Conservation (phyloP, 2,113 vertebrate genomes). For the Sminthopsis crassicaudata region DNA sequence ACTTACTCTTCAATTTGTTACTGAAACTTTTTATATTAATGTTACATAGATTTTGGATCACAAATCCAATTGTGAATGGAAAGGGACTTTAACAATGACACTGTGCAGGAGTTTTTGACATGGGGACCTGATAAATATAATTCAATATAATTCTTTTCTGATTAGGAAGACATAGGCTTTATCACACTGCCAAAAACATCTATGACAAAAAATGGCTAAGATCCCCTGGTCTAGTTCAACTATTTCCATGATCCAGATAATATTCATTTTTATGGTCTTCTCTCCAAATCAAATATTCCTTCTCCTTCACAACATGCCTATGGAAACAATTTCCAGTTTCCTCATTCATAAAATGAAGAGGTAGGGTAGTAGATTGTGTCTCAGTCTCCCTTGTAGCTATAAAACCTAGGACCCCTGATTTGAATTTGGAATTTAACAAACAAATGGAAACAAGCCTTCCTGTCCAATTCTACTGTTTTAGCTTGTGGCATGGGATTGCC, state of each 20-base stretch:
- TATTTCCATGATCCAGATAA: background rate
- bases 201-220: background rate
- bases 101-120: background rate
- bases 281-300: background rate
- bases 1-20: slow-evolving; percentile 4
- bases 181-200: background rate
- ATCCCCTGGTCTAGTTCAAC: background rate
- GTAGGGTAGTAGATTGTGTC: background rate
- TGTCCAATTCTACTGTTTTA: background rate
- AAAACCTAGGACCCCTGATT: background rate
- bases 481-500: background rate
- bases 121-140: background rate
- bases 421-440: slow-evolving; percentile 16
- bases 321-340: background rate
- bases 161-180: background rate
- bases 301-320: background rate
- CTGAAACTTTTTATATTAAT: background rate
- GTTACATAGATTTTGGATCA: background rate
- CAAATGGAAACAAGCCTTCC: background rate
- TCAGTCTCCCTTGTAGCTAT: background rate
- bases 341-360: background rate
- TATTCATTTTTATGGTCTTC: background rate
- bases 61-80: background rate
- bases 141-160: background rate
- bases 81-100: background rate